Evolutionary conservation across 1,140 invertebrate species (phyloP).

Genomic region (Bombus balteatus): DNA sequence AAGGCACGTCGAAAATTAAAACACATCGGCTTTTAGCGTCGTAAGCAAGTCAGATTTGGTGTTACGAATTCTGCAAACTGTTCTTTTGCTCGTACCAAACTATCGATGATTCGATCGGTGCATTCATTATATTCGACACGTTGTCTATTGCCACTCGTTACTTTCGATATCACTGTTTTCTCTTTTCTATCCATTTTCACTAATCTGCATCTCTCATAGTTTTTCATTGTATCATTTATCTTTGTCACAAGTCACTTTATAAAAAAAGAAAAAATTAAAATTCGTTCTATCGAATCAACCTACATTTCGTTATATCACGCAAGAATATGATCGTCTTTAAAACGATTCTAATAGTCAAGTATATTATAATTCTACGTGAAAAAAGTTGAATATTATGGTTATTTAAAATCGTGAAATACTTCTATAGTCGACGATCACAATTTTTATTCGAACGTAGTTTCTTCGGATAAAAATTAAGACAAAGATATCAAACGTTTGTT

Average conservation of each 20-base stretch:
- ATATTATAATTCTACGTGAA: background rate
- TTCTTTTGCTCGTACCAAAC: background rate
- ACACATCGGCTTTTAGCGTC: background rate
- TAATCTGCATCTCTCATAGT: background rate
- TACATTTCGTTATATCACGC: background rate
- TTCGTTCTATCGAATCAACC: no score
- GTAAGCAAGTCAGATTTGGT: background rate
- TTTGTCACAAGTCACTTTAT: background rate
- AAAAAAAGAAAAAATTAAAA: background rate
- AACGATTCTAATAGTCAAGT: no score
- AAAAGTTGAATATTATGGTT: background rate
- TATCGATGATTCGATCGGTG: background rate
- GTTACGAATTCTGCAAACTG: background rate
- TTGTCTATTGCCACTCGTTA: background rate
- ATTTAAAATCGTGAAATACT: background rate
- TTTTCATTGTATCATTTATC: background rate
- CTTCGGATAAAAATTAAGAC: background rate
- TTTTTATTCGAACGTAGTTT: background rate
- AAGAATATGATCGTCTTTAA: background rate
- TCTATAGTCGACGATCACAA: background rate
- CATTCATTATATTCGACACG: background rate
- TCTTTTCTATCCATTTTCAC: background rate
- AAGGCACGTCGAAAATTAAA: conserved; percentile 44
- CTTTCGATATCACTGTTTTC: background rate
- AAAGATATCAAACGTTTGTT: background rate